phyloP scores from a whole-genome alignment of 2,113 vertebrate genomes.

The Rattus norvegicus region GRCr8 NC_086027.1:47190001-47190500 shows the following conservation, averaged over 20 bases:
- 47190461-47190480: neutral
- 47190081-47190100: neutral
- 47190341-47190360: neutral
- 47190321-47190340: neutral
- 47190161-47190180: neutral
- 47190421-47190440: neutral
- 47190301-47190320: neutral
- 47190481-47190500: too few relatives aligned
- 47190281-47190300: neutral
- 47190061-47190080: neutral
- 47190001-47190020: neutral
- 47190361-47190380: neutral
- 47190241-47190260: neutral
- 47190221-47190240: too few relatives aligned
- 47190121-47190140: neutral
- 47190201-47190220: neutral
- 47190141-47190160: neutral
- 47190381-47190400: neutral
- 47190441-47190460: too few relatives aligned
- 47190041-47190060: neutral
- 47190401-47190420: neutral
- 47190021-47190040: neutral
- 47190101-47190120: neutral
- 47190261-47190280: neutral
- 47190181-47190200: neutral